Base-by-base conservation (phyloP, 2,113 vertebrate genomes). In the Morone saxatilis region DNA sequence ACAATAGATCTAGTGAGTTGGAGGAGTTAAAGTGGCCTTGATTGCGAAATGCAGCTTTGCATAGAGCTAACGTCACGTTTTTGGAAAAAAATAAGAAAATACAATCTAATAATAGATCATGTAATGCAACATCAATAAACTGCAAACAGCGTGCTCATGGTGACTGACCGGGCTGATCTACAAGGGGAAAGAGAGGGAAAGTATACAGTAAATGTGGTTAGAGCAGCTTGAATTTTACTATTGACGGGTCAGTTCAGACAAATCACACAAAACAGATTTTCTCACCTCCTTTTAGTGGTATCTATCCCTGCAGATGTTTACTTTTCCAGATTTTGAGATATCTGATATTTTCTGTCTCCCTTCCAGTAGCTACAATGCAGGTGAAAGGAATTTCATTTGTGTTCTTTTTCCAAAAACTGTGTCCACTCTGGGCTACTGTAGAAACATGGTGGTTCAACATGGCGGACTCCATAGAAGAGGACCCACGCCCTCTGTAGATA, bases 71-170 rank as follows among this genome's bases (percentile, higher is more conserved):
- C 2, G 2, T 25, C 14, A 16, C 11, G 16, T 4, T 17, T n/a
- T 79, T 66, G 13, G 38, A 11, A 51, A 71, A 10, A 38, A 31
- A 50, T 6, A 6, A 71, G 13, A 77, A 45, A 59, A 41, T 31
- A 12, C 36, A 61, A 4, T 69, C 19, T 20, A 47, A 43, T n/a
- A 78, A 75, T 84, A 81, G 70, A 66, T 75, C 7, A 47, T 84
- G 66, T 50, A 36, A 19, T 45, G 4, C 51, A 66, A 65, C n/a
- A 5, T 62, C 22, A 60, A 22, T 43, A 47, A 36, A 36, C 11
- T n/a, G n/a, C 65, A 22, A 5, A 53, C 11, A 59, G 45, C 43
- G 5, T 63, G 59, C 6, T 48, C 22, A 63, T 72, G 22, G 40
- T 5, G 17, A 10, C 54, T 56, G 51, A 5, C 12, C 14, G 47